These are phyloP conservation scores for Parazoanthus darwini DNA, from an alignment of 92 coral and sea anemone species.

Conservation along the genomic window DNA sequence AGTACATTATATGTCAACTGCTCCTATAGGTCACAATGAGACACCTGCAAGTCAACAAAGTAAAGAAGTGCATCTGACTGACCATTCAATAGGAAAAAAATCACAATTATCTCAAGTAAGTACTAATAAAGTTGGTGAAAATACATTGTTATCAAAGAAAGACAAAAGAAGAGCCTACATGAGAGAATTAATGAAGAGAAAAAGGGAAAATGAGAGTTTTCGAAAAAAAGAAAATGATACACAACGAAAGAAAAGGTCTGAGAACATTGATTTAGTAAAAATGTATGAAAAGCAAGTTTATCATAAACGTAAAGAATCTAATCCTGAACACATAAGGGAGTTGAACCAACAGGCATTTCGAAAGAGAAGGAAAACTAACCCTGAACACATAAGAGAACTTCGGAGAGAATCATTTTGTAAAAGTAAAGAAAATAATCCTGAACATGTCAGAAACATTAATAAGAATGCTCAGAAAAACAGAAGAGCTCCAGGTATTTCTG, in stretches of 20 bases:
- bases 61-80: neutral
- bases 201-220: constrained; percentile 34
- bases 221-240: constrained; percentile 45
- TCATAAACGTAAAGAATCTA: neutral
- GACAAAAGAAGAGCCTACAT: constrained; percentile 40
- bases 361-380: constrained; percentile 27
- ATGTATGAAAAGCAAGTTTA: constrained; percentile 34
- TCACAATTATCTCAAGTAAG: neutral
- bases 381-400: constrained; percentile 35
- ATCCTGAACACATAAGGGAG: constrained; percentile 6
- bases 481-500: no score
- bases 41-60: neutral
- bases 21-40: constrained; percentile 28
- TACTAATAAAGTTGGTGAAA: neutral
- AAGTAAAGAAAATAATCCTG: neutral
- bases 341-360: constrained; percentile 22
- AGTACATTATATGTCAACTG: constrained; percentile 59
- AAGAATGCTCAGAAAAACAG: no score
- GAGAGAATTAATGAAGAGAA: constrained; percentile 48
- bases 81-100: neutral
- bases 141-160: constrained; percentile 20
- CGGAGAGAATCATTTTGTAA: constrained; percentile 20
- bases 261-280: constrained; percentile 39
- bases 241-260: constrained; percentile 49
- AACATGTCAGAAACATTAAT: no score